Conservation (phyloP, 2,888 invertebrate genomes). For the Strigamia transsilvanica region DNA sequence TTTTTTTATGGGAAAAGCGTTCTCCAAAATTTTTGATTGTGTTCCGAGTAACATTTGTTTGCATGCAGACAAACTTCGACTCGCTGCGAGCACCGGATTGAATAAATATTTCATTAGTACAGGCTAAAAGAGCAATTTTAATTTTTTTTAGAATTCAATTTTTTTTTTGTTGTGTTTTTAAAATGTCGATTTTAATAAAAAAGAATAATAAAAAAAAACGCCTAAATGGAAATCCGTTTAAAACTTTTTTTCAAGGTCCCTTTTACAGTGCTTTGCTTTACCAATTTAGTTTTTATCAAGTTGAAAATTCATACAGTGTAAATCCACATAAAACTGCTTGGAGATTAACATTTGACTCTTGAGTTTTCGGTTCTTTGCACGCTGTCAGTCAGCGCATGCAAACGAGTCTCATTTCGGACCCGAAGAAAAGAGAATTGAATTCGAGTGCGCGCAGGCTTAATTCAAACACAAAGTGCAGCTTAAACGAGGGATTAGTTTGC, state of each 20-base stretch:
- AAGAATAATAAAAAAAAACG: too few species aligned
- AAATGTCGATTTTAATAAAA: too few species aligned
- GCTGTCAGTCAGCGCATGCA: constrained; percentile 21
- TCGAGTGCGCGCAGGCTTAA: constrained; percentile 13
- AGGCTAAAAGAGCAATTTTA: too few species aligned
- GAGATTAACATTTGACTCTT: not conserved
- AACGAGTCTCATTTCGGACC: not conserved
- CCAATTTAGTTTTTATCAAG: not conserved
- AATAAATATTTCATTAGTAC: too few species aligned
- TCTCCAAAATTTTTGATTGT: too few species aligned
- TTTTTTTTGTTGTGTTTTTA: too few species aligned
- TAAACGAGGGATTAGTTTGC: constrained; percentile 7
- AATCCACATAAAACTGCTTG: not conserved
- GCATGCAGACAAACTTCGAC: too few species aligned
- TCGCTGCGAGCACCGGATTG: too few species aligned
- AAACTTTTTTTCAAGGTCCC: not conserved
- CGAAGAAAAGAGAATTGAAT: constrained; percentile 45
- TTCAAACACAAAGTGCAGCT: constrained; percentile 33
- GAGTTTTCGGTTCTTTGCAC: not conserved
- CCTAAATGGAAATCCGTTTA: not conserved
- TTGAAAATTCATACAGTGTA: not conserved
- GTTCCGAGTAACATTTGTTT: too few species aligned
- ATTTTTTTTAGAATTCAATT: too few species aligned
- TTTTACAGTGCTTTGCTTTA: not conserved
- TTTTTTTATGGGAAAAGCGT: too few species aligned